Evolutionary conservation across 2,113 vertebrate species (phyloP).

Genomic region (Oenanthe melanoleuca): DNA sequence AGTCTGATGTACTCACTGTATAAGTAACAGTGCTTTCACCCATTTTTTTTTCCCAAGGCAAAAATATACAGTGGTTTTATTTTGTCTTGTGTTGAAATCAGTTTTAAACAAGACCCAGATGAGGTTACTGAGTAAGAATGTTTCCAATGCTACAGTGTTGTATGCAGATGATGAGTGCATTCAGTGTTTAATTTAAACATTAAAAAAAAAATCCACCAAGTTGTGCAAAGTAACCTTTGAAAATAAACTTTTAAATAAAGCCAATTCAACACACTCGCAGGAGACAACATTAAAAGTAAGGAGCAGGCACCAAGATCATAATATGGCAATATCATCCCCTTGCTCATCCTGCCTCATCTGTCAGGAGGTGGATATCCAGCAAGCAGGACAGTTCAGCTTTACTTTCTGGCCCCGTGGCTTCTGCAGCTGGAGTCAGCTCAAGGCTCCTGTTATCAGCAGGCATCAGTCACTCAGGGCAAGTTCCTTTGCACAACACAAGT

Average conservation of each 20-base stretch:
- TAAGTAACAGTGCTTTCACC: constrained; percentile 11
- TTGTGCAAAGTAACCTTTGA: constrained; percentile 75
- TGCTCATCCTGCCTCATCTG: background rate
- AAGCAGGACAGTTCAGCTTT: background rate
- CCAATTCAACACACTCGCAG: constrained; percentile 43
- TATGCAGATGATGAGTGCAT: constrained; percentile 72
- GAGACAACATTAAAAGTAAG: constrained; percentile 38
- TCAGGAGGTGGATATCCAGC: background rate
- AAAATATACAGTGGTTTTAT: constrained; percentile 57
- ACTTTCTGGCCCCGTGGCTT: background rate
- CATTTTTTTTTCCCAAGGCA: background rate
- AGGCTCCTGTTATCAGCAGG: background rate
- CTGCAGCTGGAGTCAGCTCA: background rate
- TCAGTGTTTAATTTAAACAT: constrained; percentile 26
- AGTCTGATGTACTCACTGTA: background rate
- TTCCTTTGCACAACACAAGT: background rate
- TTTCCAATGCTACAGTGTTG: constrained; percentile 71
- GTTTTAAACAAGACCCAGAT: constrained; percentile 50
- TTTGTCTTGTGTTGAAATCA: background rate
- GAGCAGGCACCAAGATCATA: constrained; percentile 72
- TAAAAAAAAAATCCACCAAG: constrained; percentile 15
- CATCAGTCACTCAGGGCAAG: background rate
- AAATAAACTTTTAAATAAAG: constrained; percentile 73
- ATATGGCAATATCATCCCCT: constrained; percentile 46
- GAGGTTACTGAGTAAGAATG: constrained; percentile 65